Percentiles rank a stretch among this genome's conserved stretches.
Conservation (phyloP, 2,113 vertebrate species). For the Callopanchax toddi region DNA sequence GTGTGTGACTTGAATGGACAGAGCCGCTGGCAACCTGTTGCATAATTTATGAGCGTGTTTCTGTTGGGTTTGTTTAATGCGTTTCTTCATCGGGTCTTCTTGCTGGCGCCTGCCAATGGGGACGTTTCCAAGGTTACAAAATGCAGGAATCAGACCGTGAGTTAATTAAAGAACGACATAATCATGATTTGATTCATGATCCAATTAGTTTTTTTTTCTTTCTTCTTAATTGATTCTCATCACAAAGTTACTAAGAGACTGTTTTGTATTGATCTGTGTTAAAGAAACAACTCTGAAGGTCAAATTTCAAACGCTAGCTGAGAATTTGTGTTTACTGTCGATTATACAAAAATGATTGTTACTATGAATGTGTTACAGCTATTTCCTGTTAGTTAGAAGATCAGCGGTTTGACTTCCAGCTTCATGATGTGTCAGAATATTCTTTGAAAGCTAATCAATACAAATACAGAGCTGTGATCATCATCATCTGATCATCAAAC, state of each 20-base stretch:
- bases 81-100: constrained; percentile 61
- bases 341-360: no score
- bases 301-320: no score
- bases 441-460: no score
- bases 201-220: constrained; percentile 19
- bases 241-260: neutral
- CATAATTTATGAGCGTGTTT: constrained; percentile 72
- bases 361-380: no score
- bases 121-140: constrained; percentile 53
- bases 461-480: no score
- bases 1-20: constrained; percentile 75
- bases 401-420: no score
- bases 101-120: constrained; percentile 20
- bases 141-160: constrained; percentile 30
- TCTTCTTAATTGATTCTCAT: neutral
- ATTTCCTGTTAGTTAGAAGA: no score
- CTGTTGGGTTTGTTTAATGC: constrained; percentile 68
- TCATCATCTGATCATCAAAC: no score
- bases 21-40: constrained; percentile 62
- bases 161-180: constrained; percentile 42
- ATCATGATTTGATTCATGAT: constrained; percentile 31
- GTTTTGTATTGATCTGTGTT: no score
- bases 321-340: no score
- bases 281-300: no score
- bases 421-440: no score